A percentile compares a stretch with the other conserved stretches of the same genome.
Evolutionary conservation across 53 echinoderm and acorn worm genomes (phyloP).

Genomic region (Stichopus horrens): DNA sequence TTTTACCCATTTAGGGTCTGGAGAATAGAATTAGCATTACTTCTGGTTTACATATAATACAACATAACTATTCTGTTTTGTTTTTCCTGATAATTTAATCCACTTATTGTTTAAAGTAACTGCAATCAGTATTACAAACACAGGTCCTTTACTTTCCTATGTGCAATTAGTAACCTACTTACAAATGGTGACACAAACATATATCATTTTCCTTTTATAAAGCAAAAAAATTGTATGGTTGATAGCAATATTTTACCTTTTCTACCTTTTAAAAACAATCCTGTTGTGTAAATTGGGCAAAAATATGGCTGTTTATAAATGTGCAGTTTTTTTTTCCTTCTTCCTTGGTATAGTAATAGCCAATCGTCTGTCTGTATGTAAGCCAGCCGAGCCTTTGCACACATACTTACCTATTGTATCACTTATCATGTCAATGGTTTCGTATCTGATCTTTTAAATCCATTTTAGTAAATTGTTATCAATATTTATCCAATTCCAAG

Average conservation of each 20-base stretch:
- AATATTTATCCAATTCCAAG: constrained; percentile 27
- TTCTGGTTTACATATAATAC: too few species aligned
- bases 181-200: background rate
- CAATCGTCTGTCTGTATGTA: background rate
- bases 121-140: background rate
- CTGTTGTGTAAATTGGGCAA: constrained; percentile 1
- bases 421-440: constrained; percentile 21
- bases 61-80: too few species aligned
- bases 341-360: background rate
- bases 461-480: constrained; percentile 40
- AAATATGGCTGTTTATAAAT: background rate
- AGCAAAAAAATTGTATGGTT: background rate
- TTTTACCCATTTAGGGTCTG: too few species aligned
- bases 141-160: background rate
- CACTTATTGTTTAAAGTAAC: too few species aligned
- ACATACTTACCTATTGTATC: constrained; percentile 13
- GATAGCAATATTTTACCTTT: constrained; percentile 42
- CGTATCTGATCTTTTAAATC: constrained; percentile 27
- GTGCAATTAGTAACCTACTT: constrained; percentile 1
- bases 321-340: background rate
- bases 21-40: too few species aligned
- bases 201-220: background rate
- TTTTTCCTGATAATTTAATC: too few species aligned
- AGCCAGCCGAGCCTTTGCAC: constrained; percentile 1
- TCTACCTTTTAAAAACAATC: constrained; percentile 3